Percentiles rank a stretch among this genome's conserved stretches.
Conservation (phyloP, 2,113 vertebrate genomes). For the Forbesichthys agassizii region DNA sequence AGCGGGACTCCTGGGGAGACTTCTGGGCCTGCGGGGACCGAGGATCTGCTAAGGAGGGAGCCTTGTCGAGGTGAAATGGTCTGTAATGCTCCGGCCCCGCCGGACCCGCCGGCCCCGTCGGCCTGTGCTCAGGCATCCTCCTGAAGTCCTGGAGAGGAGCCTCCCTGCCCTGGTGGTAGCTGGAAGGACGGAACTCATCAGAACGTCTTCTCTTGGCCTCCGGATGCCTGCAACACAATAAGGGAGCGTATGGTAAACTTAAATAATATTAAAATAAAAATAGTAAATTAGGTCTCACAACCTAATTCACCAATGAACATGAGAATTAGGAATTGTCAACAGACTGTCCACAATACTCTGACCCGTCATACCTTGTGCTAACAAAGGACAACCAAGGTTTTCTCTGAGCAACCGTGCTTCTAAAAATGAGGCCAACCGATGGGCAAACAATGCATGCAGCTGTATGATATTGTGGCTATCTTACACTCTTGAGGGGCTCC, state of each 20-base stretch:
- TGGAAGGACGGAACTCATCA: constrained; percentile 89
- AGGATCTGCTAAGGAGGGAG: constrained; percentile 82
- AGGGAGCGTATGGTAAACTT: neutral
- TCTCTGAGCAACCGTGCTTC: too few relatives aligned
- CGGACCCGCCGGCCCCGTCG: constrained; percentile 77
- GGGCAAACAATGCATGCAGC: too few relatives aligned
- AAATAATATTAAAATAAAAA: too few relatives aligned
- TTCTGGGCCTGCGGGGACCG: constrained; percentile 92
- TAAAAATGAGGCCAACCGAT: too few relatives aligned
- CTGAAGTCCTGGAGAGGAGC: constrained; percentile 90
- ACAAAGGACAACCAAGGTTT: too few relatives aligned
- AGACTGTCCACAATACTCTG: too few relatives aligned
- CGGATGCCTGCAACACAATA: constrained; percentile 80
- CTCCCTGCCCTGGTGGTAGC: constrained; percentile 79
- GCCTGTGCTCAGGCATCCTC: constrained; percentile 88
- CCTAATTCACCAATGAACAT: too few relatives aligned
- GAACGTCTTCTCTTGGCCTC: constrained; percentile 90
- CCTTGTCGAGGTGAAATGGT: constrained; percentile 89
- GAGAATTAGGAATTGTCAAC: too few relatives aligned
- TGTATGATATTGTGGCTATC: neutral
- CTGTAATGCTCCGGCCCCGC: constrained; percentile 89
- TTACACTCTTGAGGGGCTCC: constrained; percentile 33
- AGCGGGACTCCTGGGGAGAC: constrained; percentile 91
- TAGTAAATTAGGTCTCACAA: too few relatives aligned
- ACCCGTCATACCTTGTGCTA: too few relatives aligned